Conservation (phyloP, 92 coral and sea anemone species). For the Bergia puertoricense region DNA sequence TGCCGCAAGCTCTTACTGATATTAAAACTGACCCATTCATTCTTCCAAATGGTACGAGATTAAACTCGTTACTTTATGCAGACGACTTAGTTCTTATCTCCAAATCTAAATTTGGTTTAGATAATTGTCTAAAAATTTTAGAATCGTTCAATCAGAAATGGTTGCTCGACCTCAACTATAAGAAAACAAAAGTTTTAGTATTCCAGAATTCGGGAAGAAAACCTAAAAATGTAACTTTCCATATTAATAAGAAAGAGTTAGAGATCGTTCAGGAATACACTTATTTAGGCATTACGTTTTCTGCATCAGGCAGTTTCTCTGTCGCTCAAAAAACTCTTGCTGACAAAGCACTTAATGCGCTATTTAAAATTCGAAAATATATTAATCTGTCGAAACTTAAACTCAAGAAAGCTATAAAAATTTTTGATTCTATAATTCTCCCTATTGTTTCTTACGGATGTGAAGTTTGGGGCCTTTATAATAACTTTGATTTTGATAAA, state of each 20-base stretch:
- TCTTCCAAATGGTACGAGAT: neutral
- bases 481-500: neutral
- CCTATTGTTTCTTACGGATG: neutral
- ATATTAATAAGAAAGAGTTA: neutral
- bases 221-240: neutral
- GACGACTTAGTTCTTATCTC: no score
- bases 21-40: neutral
- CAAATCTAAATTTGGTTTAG: no score
- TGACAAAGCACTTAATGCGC: no score
- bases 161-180: neutral
- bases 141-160: neutral
- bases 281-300: no score
- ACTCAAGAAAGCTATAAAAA: neutral
- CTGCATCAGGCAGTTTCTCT: no score
- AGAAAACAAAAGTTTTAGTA: neutral
- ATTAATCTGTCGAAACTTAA: neutral
- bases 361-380: neutral
- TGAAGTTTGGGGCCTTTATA: slow-evolving; percentile 7
- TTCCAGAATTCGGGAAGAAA: slow-evolving; percentile 3
- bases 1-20: neutral
- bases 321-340: no score
- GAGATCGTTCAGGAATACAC: no score
- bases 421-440: slow-evolving; percentile 1
- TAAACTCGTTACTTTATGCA: neutral
- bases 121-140: neutral